Evolutionary conservation across 2,797 vertebrate genomes (phyloP).

Genomic region (Halcyon badia): DNA sequence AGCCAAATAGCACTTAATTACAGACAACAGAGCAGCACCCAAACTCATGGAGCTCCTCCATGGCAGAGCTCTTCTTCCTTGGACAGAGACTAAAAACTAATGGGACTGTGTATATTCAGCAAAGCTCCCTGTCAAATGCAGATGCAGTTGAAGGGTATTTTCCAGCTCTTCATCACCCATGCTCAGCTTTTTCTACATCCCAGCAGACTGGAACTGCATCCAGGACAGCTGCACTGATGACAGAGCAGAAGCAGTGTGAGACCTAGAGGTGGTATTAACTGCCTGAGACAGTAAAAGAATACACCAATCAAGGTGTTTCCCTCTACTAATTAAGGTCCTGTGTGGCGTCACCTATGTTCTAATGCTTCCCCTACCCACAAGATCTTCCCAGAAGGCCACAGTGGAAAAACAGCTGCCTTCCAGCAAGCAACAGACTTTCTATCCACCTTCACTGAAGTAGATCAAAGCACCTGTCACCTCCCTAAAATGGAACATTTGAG

Average conservation of each 20-base stretch:
- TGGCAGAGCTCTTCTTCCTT: background rate
- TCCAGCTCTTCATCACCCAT: background rate
- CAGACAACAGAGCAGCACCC: background rate
- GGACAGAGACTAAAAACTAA: background rate
- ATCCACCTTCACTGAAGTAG: background rate
- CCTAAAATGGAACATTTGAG: background rate
- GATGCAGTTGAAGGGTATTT: background rate
- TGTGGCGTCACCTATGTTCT: background rate
- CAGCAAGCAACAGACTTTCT: slow-evolving; percentile 18
- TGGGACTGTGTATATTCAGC: background rate
- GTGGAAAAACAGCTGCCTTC: slow-evolving; percentile 36
- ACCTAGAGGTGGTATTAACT: background rate
- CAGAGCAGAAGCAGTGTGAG: background rate
- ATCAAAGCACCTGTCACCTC: slow-evolving; percentile 2
- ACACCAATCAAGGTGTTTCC: background rate
- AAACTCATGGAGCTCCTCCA: background rate
- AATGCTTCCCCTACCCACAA: slow-evolving; percentile 13
- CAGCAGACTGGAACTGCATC: background rate
- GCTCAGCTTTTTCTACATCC: background rate
- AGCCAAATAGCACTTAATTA: slow-evolving; percentile 49
- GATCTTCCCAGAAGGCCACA: slow-evolving; percentile 4
- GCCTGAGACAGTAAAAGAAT: background rate
- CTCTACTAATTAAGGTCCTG: slow-evolving; percentile 13
- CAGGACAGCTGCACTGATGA: background rate
- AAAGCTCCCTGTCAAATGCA: background rate